phyloP scores from a whole-genome alignment of 2,888 invertebrate species.

The Phoronis australis region DNA sequence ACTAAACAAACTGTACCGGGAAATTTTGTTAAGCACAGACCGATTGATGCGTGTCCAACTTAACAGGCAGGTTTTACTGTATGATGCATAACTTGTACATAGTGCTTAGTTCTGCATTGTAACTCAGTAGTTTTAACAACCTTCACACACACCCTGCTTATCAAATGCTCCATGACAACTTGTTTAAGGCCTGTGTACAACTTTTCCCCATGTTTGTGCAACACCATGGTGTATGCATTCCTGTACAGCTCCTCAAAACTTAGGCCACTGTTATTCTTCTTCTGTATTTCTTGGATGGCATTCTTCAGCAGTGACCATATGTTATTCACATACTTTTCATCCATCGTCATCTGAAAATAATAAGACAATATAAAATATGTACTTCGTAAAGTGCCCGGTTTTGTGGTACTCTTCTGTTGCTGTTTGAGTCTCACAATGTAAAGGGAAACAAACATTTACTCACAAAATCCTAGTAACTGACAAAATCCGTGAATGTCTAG shows the following conservation, averaged over 20 bases:
- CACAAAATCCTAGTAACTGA: too few species aligned
- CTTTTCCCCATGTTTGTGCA: conserved; percentile 97
- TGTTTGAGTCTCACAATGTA: neutral
- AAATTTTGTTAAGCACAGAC: too few species aligned
- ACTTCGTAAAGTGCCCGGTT: too few species aligned
- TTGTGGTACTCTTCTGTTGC: too few species aligned
- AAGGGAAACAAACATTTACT: neutral
- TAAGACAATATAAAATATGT: too few species aligned
- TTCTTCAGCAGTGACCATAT: conserved; percentile 96
- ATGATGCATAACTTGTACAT: too few species aligned
- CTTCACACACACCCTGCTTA: conserved; percentile 77
- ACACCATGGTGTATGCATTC: conserved; percentile 99
- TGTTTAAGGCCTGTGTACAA: conserved; percentile 97
- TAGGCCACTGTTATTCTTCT: conserved; percentile 98
- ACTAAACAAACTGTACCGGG: too few species aligned
- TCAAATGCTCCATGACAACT: conserved; percentile 94
- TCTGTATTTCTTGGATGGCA: conserved; percentile 98
- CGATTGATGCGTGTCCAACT: too few species aligned
- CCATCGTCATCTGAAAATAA: conserved; percentile 92
- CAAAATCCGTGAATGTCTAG: too few species aligned
- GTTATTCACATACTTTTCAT: conserved; percentile 91
- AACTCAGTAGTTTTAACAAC: too few species aligned
- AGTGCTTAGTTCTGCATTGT: too few species aligned
- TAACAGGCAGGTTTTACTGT: too few species aligned
- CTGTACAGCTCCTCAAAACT: conserved; percentile 99